Evolutionary conservation across 1,140 invertebrate species (phyloP).

Genomic region (Wiebesia pumilae): DNA sequence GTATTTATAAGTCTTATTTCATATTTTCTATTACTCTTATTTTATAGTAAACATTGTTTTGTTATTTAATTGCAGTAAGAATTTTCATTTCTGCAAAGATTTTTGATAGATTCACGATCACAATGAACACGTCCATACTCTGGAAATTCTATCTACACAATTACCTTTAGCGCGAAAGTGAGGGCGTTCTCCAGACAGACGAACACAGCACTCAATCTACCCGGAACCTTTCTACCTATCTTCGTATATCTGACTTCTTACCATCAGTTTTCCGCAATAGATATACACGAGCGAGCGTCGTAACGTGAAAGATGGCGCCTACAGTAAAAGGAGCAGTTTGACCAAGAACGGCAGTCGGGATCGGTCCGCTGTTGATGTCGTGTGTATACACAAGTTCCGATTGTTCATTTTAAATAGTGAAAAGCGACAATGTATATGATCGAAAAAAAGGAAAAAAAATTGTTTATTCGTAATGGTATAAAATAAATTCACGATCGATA

Average conservation of each 20-base stretch:
- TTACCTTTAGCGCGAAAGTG: constrained; percentile 11
- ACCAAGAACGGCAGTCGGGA: constrained; percentile 32
- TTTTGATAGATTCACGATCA: too few relatives aligned
- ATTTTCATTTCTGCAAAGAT: too few relatives aligned
- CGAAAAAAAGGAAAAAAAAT: too few relatives aligned
- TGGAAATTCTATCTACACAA: too few relatives aligned
- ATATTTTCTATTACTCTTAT: too few relatives aligned
- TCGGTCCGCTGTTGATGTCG: neutral
- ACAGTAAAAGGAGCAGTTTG: constrained; percentile 8
- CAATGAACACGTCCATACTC: too few relatives aligned
- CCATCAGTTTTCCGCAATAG: too few relatives aligned
- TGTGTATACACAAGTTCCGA: neutral
- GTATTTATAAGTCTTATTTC: too few relatives aligned
- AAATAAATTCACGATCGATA: neutral
- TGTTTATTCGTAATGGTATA: neutral
- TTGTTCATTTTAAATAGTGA: too few relatives aligned
- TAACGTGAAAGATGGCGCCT: constrained; percentile 23
- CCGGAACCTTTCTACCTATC: neutral
- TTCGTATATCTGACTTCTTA: neutral
- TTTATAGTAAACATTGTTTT: too few relatives aligned
- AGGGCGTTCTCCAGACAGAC: constrained; percentile 11
- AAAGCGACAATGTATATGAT: neutral
- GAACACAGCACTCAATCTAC: neutral
- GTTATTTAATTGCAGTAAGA: too few relatives aligned
- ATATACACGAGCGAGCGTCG: neutral